phyloP scores from a whole-genome alignment of 1,140 invertebrate species.

The Heliconius hermathena region DNA sequence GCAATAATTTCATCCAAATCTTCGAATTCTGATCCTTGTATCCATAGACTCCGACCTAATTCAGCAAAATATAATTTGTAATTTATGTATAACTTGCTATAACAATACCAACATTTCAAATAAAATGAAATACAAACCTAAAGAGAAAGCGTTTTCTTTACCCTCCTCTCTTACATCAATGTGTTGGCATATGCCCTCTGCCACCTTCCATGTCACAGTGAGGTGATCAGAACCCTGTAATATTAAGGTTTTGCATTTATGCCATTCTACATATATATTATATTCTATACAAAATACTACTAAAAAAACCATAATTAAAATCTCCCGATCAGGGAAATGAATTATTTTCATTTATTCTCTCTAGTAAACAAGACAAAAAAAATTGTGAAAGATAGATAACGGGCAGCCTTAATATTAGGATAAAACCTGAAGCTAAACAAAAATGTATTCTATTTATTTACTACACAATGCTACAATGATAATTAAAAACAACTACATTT shows the following conservation, averaged over 20 bases:
- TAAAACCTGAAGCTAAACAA: no score
- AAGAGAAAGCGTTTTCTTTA: slow-evolving; percentile 97
- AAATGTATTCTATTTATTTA: not conserved
- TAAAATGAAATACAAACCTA: slow-evolving; percentile 85
- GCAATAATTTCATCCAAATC: slow-evolving; percentile 99
- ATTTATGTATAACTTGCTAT: not conserved
- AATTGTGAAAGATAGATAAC: no score
- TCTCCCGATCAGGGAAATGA: no score
- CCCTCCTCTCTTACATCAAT: slow-evolving; percentile 97
- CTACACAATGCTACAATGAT: not conserved
- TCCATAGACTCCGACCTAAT: slow-evolving; percentile 87
- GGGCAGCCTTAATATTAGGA: no score
- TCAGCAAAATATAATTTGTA: not conserved
- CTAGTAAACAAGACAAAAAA: no score
- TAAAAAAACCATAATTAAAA: slow-evolving; percentile 30
- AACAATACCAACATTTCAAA: not conserved
- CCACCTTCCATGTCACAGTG: slow-evolving; percentile 99
- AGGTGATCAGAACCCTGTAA: slow-evolving; percentile 94
- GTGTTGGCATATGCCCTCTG: slow-evolving; percentile 96
- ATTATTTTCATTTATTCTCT: no score
- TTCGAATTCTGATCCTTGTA: slow-evolving; percentile 96
- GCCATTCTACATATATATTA: not conserved
- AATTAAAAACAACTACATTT: not conserved
- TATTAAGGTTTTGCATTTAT: slow-evolving; percentile 23
- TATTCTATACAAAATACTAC: not conserved